Evolutionary conservation across 1,140 invertebrate species (phyloP), one percentile per base, ranked within the genome.

Genomic region (Cheumatopsyche charites): DNA sequence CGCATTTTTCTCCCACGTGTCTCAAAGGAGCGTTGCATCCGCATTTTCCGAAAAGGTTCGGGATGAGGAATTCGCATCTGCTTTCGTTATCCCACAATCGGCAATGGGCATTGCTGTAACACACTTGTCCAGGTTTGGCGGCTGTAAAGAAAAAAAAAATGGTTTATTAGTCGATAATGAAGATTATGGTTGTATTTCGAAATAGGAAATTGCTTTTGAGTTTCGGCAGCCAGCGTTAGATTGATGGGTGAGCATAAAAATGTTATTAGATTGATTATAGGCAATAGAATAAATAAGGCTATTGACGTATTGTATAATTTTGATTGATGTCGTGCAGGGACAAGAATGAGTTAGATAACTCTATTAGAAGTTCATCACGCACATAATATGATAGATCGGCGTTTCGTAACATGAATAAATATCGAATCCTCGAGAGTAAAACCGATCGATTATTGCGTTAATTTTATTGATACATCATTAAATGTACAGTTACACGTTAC

Each of bases 51-150:
- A 95, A 94, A 5, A 95, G 87, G 80, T 94, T 91, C 11, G 92
- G 93, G 73, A 96, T 94, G 5, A 95, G 86, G 79, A 92, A 96
- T 80, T 95, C 92, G 72, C 94, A 96, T 77, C 93, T 91, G 62
- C 91, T 93, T 75, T 93, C 89, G 55, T 86, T 87, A 75, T 93
- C 91, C 86, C 90, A 93, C 72, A 95, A 86, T 67, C 88, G 88
- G 79, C 94, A 96, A 79, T 96, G 94, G 49, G 90, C 89, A 78
- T 95, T 92, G 78, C 91, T 94, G 81, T 95, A 94, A 79, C 94
- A 96, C n/a, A 94, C 91, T 72, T 94, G 89, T 55, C 92, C 92
- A 17, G 93, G 87, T 78, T 88, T 89, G n/a, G 94, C 92, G 77
- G 93, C 94, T 96, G 84, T 58, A 88, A 86, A 70, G 72, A 74